These are phyloP conservation scores for Lacerta bilineata DNA, from an alignment of 2,797 vertebrate species.

Conservation along the genomic window DNA sequence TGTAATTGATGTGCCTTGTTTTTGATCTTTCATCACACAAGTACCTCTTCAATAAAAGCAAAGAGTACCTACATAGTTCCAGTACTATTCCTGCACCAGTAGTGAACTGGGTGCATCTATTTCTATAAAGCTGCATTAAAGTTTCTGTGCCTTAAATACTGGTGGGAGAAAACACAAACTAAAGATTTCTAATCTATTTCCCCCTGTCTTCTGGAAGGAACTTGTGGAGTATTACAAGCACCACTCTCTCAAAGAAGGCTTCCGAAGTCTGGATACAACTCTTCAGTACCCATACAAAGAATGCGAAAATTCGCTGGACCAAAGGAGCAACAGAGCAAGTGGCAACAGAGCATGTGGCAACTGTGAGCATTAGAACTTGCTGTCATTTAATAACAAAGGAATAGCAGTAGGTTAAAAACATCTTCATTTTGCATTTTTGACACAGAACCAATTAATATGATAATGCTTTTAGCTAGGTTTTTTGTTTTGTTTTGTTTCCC, in stretches of 20 bases:
- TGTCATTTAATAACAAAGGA: constrained; percentile 41
- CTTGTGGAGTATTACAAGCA: constrained; percentile 96
- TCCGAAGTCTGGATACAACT: constrained; percentile 94
- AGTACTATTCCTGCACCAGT: neutral
- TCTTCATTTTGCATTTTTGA: constrained; percentile 66
- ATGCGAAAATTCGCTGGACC: constrained; percentile 84
- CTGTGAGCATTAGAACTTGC: constrained; percentile 83
- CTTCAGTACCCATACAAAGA: constrained; percentile 93
- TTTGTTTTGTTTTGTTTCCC: constrained; percentile 37
- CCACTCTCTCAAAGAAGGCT: constrained; percentile 96
- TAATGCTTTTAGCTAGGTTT: constrained; percentile 58
- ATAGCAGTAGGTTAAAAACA: constrained; percentile 36
- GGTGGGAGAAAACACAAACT: constrained; percentile 15
- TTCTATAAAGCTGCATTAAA: neutral
- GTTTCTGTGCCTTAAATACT: neutral
- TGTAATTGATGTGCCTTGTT: neutral
- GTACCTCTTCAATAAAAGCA: neutral
- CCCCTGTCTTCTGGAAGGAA: constrained; percentile 82
- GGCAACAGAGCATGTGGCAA: constrained; percentile 81
- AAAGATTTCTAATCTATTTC: constrained; percentile 36
- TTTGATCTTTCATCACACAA: neutral
- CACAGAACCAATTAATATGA: constrained; percentile 59
- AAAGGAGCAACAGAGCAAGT: constrained; percentile 81
- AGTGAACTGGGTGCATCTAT: neutral
- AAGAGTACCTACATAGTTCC: neutral